Evolutionary conservation across 2,113 vertebrate genomes (phyloP).

Genomic region (Struthio camelus): DNA sequence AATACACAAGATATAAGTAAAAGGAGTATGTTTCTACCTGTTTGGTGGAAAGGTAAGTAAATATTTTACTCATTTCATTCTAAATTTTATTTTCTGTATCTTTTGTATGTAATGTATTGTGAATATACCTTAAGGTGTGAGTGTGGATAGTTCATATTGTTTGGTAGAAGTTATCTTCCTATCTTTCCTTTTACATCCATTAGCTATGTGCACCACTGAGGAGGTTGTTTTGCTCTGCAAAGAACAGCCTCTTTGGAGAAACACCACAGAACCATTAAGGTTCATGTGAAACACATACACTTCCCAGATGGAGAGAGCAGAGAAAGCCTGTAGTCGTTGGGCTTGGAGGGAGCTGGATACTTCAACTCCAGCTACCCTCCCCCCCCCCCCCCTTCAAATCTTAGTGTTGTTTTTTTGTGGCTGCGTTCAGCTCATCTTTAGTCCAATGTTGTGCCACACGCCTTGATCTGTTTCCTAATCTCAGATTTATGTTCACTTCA

Average conservation of each 20-base stretch:
- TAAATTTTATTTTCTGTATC: not conserved
- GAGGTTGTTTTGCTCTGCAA: not conserved
- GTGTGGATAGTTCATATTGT: not conserved
- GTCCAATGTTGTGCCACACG: not conserved
- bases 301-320: not conserved
- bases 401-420: not conserved
- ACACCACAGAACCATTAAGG: not conserved
- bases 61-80: not conserved
- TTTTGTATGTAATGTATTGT: accelerated
- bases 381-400: not conserved
- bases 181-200: not conserved
- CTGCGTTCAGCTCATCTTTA: not conserved
- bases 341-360: not conserved
- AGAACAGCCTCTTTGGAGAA: not conserved
- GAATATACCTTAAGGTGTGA: not conserved
- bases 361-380: not conserved
- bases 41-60: not conserved
- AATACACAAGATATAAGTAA: not conserved
- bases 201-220: not conserved
- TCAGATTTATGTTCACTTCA: not conserved
- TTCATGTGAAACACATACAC: accelerated
- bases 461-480: not conserved
- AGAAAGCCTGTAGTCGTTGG: not conserved
- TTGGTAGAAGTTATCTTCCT: not conserved
- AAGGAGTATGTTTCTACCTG: not conserved